Percentiles rank a stretch among this genome's conserved stretches.
Conservation (phyloP, 2,888 invertebrate genomes). For the Pammene fasciana region DNA sequence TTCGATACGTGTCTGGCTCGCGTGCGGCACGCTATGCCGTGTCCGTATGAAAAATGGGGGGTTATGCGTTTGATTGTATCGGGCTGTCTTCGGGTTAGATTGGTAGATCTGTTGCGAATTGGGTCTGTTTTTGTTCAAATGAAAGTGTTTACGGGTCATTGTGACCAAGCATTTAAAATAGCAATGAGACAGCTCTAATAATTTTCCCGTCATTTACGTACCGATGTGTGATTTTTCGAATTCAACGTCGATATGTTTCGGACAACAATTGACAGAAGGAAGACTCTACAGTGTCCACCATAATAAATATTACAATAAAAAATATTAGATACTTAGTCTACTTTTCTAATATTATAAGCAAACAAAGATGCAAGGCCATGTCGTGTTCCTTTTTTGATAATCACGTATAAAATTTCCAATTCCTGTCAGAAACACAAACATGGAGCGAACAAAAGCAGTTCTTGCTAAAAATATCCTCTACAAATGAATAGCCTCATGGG, state of each 20-base stretch:
- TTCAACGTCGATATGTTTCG: too few species aligned
- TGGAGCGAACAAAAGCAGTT: neutral
- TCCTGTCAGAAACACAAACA: neutral
- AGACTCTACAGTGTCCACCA: too few species aligned
- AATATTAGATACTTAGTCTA: too few species aligned
- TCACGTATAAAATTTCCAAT: too few species aligned
- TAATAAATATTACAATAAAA: too few species aligned
- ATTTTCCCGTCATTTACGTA: too few species aligned
- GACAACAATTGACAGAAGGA: too few species aligned
- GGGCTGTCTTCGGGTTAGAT: conserved; percentile 30
- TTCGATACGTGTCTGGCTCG: conserved; percentile 11
- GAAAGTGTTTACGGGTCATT: conserved; percentile 9
- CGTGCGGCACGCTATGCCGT: conserved; percentile 33
- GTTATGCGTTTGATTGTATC: conserved; percentile 33
- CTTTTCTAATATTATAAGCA: too few species aligned
- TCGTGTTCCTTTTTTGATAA: too few species aligned
- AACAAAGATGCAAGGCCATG: too few species aligned
- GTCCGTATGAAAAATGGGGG: conserved; percentile 31
- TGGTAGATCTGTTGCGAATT: conserved; percentile 32
- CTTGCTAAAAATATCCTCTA: neutral
- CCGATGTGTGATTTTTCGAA: too few species aligned
- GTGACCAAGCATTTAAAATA: neutral
- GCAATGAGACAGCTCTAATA: too few species aligned
- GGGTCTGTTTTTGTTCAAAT: conserved; percentile 15
- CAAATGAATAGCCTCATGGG: neutral